These are phyloP conservation scores for Ophiodon elongatus DNA, from an alignment of 2,113 vertebrate genomes.

Conservation along the genomic window DNA sequence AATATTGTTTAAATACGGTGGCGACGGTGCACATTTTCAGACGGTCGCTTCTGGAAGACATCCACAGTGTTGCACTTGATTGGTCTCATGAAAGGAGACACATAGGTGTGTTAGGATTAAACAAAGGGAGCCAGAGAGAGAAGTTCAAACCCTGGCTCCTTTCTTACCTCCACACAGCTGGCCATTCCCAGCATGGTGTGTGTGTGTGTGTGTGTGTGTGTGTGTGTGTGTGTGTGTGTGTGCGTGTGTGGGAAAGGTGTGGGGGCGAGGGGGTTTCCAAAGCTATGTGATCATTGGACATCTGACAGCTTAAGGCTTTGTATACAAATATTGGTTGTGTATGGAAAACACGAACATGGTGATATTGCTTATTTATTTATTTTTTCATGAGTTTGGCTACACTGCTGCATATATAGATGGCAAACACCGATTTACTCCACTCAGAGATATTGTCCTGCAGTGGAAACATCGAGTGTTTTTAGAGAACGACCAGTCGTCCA, in stretches of 20 bases:
- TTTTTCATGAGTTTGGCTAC: neutral
- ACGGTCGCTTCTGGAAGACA: neutral
- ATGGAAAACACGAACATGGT: neutral
- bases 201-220: neutral
- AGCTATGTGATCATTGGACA: neutral
- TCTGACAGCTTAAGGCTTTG: neutral
- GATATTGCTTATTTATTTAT: neutral
- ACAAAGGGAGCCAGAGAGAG: neutral
- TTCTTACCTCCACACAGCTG: neutral
- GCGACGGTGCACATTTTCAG: neutral
- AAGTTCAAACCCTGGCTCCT: neutral
- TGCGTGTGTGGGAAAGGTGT: neutral
- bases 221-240: neutral
- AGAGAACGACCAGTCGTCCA: neutral
- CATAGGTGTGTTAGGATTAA: neutral
- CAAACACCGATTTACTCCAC: constrained; percentile 8
- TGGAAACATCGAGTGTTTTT: neutral
- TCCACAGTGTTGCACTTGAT: neutral
- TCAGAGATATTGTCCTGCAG: neutral
- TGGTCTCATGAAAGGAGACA: neutral
- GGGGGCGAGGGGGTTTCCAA: neutral
- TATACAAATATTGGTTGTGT: neutral
- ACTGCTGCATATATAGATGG: constrained; percentile 1
- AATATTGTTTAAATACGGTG: neutral
- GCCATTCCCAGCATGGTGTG: neutral